Conservation (phyloP, 2,797 vertebrate genomes). For the Lagocephalus sceleratus region DNA sequence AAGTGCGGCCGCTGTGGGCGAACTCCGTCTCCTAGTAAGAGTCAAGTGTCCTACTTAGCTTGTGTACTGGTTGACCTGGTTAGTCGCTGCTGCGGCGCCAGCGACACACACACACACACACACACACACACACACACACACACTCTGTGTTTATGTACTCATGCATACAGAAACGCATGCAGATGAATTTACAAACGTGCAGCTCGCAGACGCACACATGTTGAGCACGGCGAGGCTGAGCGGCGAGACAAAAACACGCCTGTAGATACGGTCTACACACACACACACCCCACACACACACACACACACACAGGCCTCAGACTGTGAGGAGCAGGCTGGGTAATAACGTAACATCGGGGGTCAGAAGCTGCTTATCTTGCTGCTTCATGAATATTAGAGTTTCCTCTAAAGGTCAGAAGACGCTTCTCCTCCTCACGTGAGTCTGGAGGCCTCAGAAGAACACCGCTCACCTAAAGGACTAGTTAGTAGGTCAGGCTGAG, state of each 20-base stretch:
- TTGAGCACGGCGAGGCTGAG: conserved; percentile 5
- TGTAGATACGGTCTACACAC: no score
- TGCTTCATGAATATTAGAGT: conserved; percentile 5
- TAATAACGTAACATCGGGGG: not conserved
- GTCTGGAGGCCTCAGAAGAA: not conserved
- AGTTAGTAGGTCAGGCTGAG: not conserved
- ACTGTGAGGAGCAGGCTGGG: conserved; percentile 1
- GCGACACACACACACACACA: conserved; percentile 20
- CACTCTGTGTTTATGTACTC: conserved; percentile 29
- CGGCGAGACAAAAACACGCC: no score
- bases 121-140: conserved; percentile 27
- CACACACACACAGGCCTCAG: conserved; percentile 2
- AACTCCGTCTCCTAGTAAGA: conserved; percentile 25
- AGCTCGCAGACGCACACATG: conserved; percentile 7
- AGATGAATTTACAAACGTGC: conserved; percentile 26
- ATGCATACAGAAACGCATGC: conserved; percentile 36
- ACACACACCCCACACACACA: not conserved
- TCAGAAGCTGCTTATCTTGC: not conserved
- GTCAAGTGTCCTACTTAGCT: conserved; percentile 60
- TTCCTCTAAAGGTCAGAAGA: conserved; percentile 13
- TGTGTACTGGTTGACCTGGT: conserved; percentile 53
- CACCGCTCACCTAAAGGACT: not conserved
- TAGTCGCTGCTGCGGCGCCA: conserved; percentile 45
- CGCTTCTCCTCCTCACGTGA: not conserved
- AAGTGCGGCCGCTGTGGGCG: conserved; percentile 12